These are phyloP conservation scores for Salvator merianae DNA, from an alignment of 2,113 vertebrate species.

Conservation along the genomic window DNA sequence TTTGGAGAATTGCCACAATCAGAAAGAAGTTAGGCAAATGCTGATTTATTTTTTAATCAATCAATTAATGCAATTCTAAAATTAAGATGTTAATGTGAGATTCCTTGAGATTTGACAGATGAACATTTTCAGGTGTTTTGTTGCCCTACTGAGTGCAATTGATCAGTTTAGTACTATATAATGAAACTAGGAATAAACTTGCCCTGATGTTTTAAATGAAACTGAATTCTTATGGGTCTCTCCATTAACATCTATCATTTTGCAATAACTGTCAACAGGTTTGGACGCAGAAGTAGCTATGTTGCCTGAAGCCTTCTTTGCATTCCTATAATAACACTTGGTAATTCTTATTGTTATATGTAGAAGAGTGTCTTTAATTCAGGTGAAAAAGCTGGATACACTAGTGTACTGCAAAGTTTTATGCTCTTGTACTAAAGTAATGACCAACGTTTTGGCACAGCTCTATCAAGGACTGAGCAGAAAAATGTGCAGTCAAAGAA, in stretches of 20 bases:
- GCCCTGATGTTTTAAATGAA: not conserved
- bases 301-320: not conserved
- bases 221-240: not conserved
- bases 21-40: not conserved
- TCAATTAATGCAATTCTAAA: not conserved
- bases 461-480: constrained; percentile 12
- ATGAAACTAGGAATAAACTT: not conserved
- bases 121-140: no score
- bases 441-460: not conserved
- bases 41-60: not conserved
- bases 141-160: no score
- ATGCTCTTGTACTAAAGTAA: constrained; percentile 4
- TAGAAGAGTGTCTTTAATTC: not conserved
- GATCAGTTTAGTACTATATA: no score
- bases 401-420: not conserved
- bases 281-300: not conserved
- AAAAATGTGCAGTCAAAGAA: constrained; percentile 34
- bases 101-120: not conserved
- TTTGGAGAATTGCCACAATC: not conserved
- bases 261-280: not conserved
- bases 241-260: not conserved
- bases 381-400: not conserved
- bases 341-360: not conserved
- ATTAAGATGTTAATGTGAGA: not conserved
- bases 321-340: not conserved